Evolutionary conservation across 2,113 vertebrate species (phyloP).

Genomic region (Himantopus leucocephalus): DNA sequence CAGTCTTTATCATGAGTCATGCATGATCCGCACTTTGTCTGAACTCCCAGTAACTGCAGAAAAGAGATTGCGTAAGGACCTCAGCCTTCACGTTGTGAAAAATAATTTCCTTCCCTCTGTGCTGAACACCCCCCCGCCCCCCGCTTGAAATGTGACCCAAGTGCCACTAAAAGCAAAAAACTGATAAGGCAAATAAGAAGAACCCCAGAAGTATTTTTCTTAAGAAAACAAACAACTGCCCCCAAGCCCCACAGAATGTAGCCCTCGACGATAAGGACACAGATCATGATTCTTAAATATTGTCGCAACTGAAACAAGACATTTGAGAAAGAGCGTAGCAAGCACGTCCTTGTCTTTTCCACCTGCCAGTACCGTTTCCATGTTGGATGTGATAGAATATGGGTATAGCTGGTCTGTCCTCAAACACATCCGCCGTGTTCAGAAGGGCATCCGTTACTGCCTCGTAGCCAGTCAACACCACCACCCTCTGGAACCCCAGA

Average conservation of each 20-base stretch:
- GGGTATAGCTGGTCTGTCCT: slow-evolving; percentile 24
- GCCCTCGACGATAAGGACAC: not conserved
- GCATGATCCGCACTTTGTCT: not conserved
- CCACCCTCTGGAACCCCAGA: slow-evolving; percentile 57
- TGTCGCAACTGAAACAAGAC: not conserved
- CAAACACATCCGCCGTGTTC: slow-evolving; percentile 23
- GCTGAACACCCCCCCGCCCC: too few species aligned
- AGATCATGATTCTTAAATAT: not conserved
- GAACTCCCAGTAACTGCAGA: slow-evolving; percentile 30
- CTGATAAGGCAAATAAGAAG: not conserved
- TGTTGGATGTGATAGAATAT: slow-evolving; percentile 43
- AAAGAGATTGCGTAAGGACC: slow-evolving; percentile 28
- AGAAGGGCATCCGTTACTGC: slow-evolving; percentile 62
- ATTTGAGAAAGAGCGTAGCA: not conserved
- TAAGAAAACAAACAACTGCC: not conserved
- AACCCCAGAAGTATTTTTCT: not conserved
- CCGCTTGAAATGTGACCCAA: not conserved
- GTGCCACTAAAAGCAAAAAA: not conserved
- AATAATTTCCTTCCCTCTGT: not conserved
- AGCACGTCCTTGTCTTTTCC: not conserved
- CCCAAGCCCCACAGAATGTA: not conserved
- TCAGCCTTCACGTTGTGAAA: not conserved
- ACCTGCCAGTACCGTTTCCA: not conserved
- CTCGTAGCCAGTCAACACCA: slow-evolving; percentile 71
- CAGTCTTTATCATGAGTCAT: slow-evolving; percentile 51